These are phyloP conservation scores for Pardalotus punctatus DNA, from an alignment of 2,113 vertebrate species.

Conservation along the genomic window DNA sequence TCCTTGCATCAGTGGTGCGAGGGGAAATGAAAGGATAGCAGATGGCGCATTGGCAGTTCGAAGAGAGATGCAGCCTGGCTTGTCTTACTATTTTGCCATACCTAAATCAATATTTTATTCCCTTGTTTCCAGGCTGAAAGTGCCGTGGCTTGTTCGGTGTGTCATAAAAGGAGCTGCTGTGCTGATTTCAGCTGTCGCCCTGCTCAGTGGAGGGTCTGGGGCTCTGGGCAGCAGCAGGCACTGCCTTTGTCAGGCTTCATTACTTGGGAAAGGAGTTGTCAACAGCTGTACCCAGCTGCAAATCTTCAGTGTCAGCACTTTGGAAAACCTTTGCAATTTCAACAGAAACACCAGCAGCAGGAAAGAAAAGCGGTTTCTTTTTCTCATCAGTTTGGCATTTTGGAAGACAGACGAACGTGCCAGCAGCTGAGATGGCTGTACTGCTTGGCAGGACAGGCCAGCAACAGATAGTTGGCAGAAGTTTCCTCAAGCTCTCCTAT, in stretches of 20 bases:
- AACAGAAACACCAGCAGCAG: constrained; percentile 8
- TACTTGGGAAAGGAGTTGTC: not conserved
- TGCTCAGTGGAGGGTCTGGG: not conserved
- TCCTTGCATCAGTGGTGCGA: not conserved
- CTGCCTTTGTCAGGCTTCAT: not conserved
- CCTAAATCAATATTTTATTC: constrained; percentile 34
- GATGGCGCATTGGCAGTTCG: constrained; percentile 27
- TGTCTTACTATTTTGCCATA: not conserved
- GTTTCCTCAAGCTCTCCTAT: not conserved
- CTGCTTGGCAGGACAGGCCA: constrained; percentile 1
- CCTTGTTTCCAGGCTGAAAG: not conserved
- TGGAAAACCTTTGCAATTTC: constrained; percentile 21
- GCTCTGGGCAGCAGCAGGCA: not conserved
- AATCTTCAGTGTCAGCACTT: constrained; percentile 39
- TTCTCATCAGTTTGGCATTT: not conserved
- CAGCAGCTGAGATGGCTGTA: not conserved
- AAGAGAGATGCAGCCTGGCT: not conserved
- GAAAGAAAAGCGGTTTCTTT: not conserved
- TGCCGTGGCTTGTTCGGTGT: not conserved
- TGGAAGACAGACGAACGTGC: constrained; percentile 7
- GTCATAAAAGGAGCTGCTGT: not conserved
- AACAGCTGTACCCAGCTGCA: not conserved
- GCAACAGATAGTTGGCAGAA: not conserved
- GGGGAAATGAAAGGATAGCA: constrained; percentile 23
- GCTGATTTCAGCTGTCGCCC: not conserved